Percentiles rank a stretch among this genome's conserved stretches.
phyloP scores from a whole-genome alignment of 2,113 vertebrate genomes.

The Polypterus senegalus region DNA sequence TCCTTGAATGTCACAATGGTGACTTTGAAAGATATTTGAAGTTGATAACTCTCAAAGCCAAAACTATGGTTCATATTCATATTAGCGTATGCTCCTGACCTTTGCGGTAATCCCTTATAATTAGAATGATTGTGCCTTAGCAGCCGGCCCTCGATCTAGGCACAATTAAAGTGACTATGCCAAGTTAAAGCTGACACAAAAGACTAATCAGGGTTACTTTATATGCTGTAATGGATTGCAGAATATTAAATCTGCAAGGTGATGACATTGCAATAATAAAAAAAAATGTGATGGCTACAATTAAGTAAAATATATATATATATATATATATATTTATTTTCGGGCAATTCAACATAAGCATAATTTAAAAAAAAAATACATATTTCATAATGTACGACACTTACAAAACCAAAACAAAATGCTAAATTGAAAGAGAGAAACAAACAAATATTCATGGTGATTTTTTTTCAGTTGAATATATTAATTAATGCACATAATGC shows the following conservation, averaged over 20 bases:
- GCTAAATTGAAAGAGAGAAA: too few relatives aligned
- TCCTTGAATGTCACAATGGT: constrained; percentile 9
- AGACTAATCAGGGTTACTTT: neutral
- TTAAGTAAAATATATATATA: neutral
- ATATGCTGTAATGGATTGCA: constrained; percentile 1
- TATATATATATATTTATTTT: neutral
- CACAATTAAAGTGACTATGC: constrained; percentile 5
- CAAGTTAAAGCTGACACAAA: neutral
- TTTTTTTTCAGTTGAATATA: too few relatives aligned
- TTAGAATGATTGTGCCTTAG: constrained; percentile 11
- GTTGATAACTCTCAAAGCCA: constrained; percentile 4
- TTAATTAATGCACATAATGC: too few relatives aligned
- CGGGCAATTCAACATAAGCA: too few relatives aligned
- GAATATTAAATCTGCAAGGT: neutral
- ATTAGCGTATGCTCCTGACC: constrained; percentile 4
- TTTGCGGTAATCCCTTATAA: constrained; percentile 15
- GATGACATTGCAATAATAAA: neutral
- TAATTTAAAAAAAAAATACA: too few relatives aligned
- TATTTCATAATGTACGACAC: too few relatives aligned
- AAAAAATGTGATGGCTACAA: neutral
- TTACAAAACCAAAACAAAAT: too few relatives aligned
- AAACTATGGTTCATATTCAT: neutral
- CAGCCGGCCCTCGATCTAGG: constrained; percentile 6
- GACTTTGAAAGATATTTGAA: constrained; percentile 2
- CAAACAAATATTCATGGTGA: too few relatives aligned